These are phyloP conservation scores for Melanotaenia trifasciata DNA, from an alignment of 2,797 vertebrate species.

Conservation along the genomic window DNA sequence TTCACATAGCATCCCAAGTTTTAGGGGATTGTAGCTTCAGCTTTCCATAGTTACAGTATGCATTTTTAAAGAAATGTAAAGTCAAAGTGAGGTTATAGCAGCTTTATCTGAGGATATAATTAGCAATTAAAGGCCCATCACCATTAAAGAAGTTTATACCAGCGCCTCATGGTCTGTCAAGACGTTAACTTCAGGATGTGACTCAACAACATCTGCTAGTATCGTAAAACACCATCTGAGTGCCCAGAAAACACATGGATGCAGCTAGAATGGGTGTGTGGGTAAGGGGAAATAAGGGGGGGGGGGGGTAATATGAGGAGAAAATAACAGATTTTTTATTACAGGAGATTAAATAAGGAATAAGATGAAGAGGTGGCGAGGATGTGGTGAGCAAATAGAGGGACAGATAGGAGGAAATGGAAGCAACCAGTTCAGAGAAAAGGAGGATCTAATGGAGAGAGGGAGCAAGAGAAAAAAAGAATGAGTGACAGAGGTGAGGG, in stretches of 20 bases:
- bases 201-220: slow-evolving; percentile 64
- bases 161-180: slow-evolving; percentile 27
- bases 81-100: slow-evolving; percentile 37
- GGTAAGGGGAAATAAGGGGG: too few species aligned
- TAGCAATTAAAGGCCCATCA: slow-evolving; percentile 56
- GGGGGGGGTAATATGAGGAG: slow-evolving; percentile 19
- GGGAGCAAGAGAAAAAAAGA: slow-evolving; percentile 38
- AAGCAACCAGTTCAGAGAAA: slow-evolving; percentile 16
- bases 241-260: slow-evolving; percentile 21
- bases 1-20: neutral
- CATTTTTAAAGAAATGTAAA: slow-evolving; percentile 33
- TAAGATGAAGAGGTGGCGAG: neutral
- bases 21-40: neutral
- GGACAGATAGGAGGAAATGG: slow-evolving; percentile 25
- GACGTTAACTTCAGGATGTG: slow-evolving; percentile 51
- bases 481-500: slow-evolving; percentile 25
- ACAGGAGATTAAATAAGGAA: slow-evolving; percentile 16
- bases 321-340: slow-evolving; percentile 30
- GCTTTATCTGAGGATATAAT: slow-evolving; percentile 42
- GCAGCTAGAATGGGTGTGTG: neutral
- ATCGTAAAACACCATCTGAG: slow-evolving; percentile 50
- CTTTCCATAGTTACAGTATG: slow-evolving; percentile 6
- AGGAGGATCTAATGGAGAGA: slow-evolving; percentile 19
- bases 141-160: slow-evolving; percentile 45
- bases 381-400: slow-evolving; percentile 18